Percentiles rank a stretch among this genome's conserved stretches.
These are phyloP conservation scores for Irena cyanogastra DNA, from an alignment of 2,113 vertebrate species.

Conservation along the genomic window DNA sequence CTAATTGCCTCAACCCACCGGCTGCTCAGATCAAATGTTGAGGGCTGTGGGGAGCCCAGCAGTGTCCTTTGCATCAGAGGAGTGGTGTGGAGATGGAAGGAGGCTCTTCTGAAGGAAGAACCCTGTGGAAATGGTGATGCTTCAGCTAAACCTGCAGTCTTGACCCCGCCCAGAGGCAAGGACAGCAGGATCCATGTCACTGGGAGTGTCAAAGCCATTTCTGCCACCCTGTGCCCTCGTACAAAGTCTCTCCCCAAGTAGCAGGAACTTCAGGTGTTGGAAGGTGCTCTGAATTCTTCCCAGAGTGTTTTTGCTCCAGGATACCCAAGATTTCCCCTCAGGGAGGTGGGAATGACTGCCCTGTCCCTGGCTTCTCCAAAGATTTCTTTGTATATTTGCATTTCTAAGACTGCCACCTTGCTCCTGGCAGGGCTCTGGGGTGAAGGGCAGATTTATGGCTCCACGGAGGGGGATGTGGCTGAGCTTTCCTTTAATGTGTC, in stretches of 20 bases:
- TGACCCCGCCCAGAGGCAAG: not conserved
- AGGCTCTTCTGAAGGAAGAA: not conserved
- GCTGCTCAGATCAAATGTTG: not conserved
- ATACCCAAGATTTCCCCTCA: not conserved
- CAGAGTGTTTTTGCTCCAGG: not conserved
- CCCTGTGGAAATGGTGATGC: not conserved
- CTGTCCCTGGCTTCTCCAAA: not conserved
- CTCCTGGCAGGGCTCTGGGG: not conserved
- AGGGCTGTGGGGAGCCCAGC: not conserved
- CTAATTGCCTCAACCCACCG: not conserved
- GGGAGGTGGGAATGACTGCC: not conserved
- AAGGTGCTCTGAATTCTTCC: not conserved
- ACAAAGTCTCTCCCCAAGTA: not conserved
- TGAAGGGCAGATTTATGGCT: not conserved
- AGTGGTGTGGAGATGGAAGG: not conserved
- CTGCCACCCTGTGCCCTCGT: not conserved
- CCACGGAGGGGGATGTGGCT: rapidly evolving
- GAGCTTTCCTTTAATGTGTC: rapidly evolving
- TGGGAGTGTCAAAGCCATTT: not conserved
- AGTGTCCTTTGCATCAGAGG: not conserved
- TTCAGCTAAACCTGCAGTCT: not conserved
- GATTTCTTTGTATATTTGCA: not conserved
- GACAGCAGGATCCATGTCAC: rapidly evolving
- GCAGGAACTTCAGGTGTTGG: not conserved
- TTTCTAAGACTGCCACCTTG: rapidly evolving